Percentiles rank a stretch among this genome's conserved stretches.
Conservation (phyloP, 1,140 invertebrate species). For the Listronotus oregonensis region DNA sequence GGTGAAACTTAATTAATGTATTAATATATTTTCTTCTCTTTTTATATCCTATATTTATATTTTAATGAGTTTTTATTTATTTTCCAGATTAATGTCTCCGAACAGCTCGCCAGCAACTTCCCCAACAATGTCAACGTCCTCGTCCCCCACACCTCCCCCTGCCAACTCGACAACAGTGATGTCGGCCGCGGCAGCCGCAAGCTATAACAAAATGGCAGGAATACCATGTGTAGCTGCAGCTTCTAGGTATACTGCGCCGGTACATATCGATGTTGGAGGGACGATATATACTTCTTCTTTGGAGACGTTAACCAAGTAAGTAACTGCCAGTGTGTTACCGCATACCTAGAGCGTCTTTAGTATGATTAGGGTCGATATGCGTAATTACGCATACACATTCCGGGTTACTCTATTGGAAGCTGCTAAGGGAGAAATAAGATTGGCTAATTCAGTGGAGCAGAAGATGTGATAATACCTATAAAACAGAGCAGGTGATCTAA, state of each 20-base stretch:
- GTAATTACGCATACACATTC: too few relatives aligned
- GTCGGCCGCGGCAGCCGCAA: constrained; percentile 61
- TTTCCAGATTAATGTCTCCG: constrained; percentile 64
- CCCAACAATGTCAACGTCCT: constrained; percentile 69
- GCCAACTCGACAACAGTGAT: constrained; percentile 71
- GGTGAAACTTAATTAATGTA: too few relatives aligned
- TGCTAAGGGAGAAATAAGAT: too few relatives aligned
- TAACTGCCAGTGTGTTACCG: too few relatives aligned
- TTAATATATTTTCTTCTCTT: too few relatives aligned
- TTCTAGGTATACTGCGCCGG: constrained; percentile 89
- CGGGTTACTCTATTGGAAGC: too few relatives aligned
- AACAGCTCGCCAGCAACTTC: constrained; percentile 71
- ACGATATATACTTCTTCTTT: constrained; percentile 95
- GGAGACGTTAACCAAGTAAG: constrained; percentile 94
- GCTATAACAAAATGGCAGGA: constrained; percentile 74
- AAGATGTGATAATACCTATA: too few relatives aligned
- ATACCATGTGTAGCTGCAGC: constrained; percentile 92
- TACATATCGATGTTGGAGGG: constrained; percentile 96
- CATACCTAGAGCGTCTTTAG: too few relatives aligned
- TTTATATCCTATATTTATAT: too few relatives aligned
- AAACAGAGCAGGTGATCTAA: too few relatives aligned
- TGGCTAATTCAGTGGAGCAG: too few relatives aligned
- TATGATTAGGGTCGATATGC: too few relatives aligned
- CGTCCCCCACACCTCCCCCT: constrained; percentile 70
- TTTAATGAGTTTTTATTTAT: background rate